Base-by-base conservation (phyloP, 2,113 vertebrate species). In the Cololabis saira region DNA sequence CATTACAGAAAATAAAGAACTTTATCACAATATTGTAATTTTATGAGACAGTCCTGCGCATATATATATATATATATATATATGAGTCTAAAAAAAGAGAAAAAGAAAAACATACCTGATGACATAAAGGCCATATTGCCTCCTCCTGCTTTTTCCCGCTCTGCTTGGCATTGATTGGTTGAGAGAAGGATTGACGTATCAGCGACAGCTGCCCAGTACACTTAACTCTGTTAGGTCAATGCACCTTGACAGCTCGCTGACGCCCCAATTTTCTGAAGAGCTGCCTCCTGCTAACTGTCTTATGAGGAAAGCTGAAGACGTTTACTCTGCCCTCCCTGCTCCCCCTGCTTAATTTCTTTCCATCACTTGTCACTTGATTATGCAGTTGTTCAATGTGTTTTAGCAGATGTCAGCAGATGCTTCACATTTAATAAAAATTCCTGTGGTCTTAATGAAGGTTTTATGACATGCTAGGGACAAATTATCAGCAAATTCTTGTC, bases 341-440 rank as follows among this genome's bases (percentile, higher is more conserved):
- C 43, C 67, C 27, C 33, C 56, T 51, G 65, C 62, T 74, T 86
- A 74, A 85, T 85, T 85, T 87, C 68, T 67, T 69, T 78, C 81
- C 80, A 83, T 89, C 82, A 84, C 79, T 77, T 83, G 86, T 89
- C 88, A 74, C 80, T 71, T 82, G 75, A 88, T 90, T 85, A 90
- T 78, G 67, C 47, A 50, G 52, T 68, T 70, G 57, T 61, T 84
- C 81, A 80, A 71, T 74, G 76, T 89, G 77, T 89, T 78, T 3
- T 5, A 27, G 24, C 24, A 27, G 24, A 69, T 82, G 82, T 89
- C 87, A 89, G 87, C 73, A 71, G 81, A 71, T 60, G 75, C 24
- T 27, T 27, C 24, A 27, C 24, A 27, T 27, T 27, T 27, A 5
- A 27, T 27, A 27, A 27, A 27, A 27, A 27, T 27, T 27, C 24